A percentile compares a stretch with the other conserved stretches of the same genome.
phyloP scores from a whole-genome alignment of 2,888 invertebrate species.

The Poecilobothrus nobilitatus region DNA sequence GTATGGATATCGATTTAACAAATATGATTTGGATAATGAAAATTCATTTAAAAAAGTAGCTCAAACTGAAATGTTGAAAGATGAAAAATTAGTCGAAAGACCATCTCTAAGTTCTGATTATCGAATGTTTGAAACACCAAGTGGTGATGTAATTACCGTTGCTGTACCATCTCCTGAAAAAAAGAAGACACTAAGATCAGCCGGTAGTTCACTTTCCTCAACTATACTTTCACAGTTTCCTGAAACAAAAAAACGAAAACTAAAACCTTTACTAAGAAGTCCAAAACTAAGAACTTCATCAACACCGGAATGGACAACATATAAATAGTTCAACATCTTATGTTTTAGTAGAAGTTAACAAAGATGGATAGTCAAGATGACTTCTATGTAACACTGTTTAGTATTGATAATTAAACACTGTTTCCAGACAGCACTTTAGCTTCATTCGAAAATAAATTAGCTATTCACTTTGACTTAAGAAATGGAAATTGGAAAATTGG shows the following conservation, averaged over 20 bases:
- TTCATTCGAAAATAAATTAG: background rate
- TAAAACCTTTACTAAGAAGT: background rate
- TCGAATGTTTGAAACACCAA: conserved; percentile 2
- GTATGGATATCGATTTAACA: background rate
- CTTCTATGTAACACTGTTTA: background rate
- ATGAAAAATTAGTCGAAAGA: background rate
- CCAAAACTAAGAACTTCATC: background rate
- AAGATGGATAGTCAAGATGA: conserved; percentile 4
- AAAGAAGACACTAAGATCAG: background rate
- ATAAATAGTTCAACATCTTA: background rate
- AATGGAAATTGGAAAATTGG: background rate
- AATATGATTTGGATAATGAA: background rate
- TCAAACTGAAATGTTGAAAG: background rate
- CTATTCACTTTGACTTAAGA: background rate
- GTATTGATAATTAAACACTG: background rate
- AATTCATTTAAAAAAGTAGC: background rate
- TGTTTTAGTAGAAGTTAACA: background rate
- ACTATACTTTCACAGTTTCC: background rate
- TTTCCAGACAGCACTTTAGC: background rate
- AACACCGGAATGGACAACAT: background rate
- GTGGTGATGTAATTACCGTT: background rate
- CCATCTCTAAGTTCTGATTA: background rate
- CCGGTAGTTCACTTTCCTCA: background rate
- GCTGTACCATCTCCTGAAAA: background rate
- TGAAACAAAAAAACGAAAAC: conserved; percentile 2